Base-by-base conservation (phyloP, 1,140 invertebrate genomes). In the Meloidogyne floridensis region DNA sequence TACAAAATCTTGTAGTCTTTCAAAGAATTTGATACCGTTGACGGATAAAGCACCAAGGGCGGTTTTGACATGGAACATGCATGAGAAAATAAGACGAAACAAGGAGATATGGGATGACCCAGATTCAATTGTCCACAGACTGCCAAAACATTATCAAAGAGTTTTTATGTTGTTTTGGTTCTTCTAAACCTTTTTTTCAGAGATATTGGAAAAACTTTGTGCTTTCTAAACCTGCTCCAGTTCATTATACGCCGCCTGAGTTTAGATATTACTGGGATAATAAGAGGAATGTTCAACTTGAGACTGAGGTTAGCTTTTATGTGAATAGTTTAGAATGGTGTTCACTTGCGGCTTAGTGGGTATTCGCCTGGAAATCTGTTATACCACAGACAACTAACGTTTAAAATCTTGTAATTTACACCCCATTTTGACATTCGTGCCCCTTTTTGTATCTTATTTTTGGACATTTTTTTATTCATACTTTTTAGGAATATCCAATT, bases 141-240 rank as follows among this genome's bases (percentile, higher is more conserved):
- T 97, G 80, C 96, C 96, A 4, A 92, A 93, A 84, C 94, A 94
- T 53, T 98, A 96, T 89, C 94, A 94, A 89, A 18, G 72, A 47
- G 77, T 71, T 11, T 51, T 43, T 15, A 15, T 13, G 2, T 71
- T 6, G 2, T 6, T 18, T 65, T 65, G 4, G 6, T n/a, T 65
- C 15, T 7, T 65, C n/a, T 65, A 13, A 5, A 5, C n/a, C 1
- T 1, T 4, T 65, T 65, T 47, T 79, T 79, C 94, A 95, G 89
- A 95, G 96, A 91, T 95, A 94, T 92, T 92, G 91, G 82, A 94
- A 96, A 92, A 95, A 95, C 93, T 59, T 72, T 70, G 94, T 94
- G 90, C 82, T 93, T 0, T 91, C 92, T 47, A 91, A 93, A 85
- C 94, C 94, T 43, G 91, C 92, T 53, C 94, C 95, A 59, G 95